Percentiles rank a stretch among this genome's conserved stretches.
Evolutionary conservation across 2,113 vertebrate genomes (phyloP).

Genomic region (Lagenorhynchus albirostris): DNA sequence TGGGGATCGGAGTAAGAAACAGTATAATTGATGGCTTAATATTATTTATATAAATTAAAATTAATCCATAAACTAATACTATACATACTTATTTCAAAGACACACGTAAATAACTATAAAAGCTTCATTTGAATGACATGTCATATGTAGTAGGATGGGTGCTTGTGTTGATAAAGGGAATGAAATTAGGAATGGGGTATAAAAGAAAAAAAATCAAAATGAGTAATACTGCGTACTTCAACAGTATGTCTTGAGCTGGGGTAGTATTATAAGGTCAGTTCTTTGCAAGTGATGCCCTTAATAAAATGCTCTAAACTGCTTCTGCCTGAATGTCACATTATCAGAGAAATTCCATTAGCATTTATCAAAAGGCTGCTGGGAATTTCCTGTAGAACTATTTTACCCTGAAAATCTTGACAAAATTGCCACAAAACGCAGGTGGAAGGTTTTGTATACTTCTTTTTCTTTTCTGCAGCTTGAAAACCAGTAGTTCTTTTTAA

Average conservation of each 20-base stretch:
- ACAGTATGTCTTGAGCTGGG: background rate
- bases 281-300: background rate
- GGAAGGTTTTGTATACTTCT: background rate
- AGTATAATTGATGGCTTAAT: background rate
- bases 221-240: background rate
- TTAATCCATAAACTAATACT: background rate
- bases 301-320: background rate
- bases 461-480: background rate
- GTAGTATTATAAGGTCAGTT: background rate
- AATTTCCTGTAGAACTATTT: background rate
- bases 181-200: background rate
- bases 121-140: background rate
- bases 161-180: background rate
- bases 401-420: background rate
- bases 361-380: background rate
- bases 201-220: constrained; percentile 4
- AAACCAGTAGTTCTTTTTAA: constrained; percentile 1
- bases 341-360: background rate
- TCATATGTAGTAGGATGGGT: background rate
- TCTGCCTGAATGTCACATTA: background rate
- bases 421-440: background rate
- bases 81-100: background rate
- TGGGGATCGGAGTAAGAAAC: background rate
- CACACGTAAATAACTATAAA: background rate
- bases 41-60: constrained; percentile 1